A percentile compares a stretch with the other conserved stretches of the same genome.
These are phyloP conservation scores for Ormyrus pomaceus DNA, from an alignment of 2,888 invertebrate genomes.

Conservation along the genomic window DNA sequence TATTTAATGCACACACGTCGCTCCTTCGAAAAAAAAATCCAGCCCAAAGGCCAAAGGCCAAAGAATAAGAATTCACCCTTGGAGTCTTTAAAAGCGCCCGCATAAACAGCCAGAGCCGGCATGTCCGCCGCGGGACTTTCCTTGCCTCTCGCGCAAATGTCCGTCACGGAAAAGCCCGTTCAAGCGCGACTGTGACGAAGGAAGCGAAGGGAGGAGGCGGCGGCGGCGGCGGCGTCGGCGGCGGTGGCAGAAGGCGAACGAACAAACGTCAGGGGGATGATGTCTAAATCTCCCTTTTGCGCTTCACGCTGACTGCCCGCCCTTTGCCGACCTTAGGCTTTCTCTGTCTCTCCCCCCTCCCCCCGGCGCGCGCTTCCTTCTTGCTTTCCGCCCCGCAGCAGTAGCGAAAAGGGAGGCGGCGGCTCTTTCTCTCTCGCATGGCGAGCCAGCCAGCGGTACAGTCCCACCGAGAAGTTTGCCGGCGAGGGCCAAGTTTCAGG, in stretches of 20 bases:
- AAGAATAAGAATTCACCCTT: constrained; percentile 61
- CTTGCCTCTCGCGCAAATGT: constrained; percentile 58
- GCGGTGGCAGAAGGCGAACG: constrained; percentile 63
- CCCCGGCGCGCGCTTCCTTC: background rate
- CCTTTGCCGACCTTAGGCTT: constrained; percentile 63
- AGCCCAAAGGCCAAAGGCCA: constrained; percentile 11
- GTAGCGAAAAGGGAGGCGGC: constrained; percentile 59
- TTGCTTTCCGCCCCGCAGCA: background rate
- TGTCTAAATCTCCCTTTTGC: constrained; percentile 72
- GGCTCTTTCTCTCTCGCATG: too few species aligned
- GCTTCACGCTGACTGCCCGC: constrained; percentile 72
- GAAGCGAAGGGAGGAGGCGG: constrained; percentile 32
- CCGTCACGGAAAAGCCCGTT: constrained; percentile 62
- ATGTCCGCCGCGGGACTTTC: background rate
- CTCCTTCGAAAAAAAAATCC: constrained; percentile 17
- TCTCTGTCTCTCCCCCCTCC: too few species aligned
- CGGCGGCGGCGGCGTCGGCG: constrained; percentile 55
- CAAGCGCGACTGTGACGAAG: constrained; percentile 52
- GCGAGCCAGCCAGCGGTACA: constrained; percentile 55
- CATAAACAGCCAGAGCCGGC: background rate
- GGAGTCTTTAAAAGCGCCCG: constrained; percentile 50
- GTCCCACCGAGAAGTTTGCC: constrained; percentile 58
- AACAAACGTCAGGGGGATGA: constrained; percentile 71
- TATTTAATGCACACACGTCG: constrained; percentile 42
- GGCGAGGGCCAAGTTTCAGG: constrained; percentile 1